These are phyloP conservation scores for Tupaia chinensis DNA, from an alignment of 2,113 vertebrate species.

Conservation along the genomic window DNA sequence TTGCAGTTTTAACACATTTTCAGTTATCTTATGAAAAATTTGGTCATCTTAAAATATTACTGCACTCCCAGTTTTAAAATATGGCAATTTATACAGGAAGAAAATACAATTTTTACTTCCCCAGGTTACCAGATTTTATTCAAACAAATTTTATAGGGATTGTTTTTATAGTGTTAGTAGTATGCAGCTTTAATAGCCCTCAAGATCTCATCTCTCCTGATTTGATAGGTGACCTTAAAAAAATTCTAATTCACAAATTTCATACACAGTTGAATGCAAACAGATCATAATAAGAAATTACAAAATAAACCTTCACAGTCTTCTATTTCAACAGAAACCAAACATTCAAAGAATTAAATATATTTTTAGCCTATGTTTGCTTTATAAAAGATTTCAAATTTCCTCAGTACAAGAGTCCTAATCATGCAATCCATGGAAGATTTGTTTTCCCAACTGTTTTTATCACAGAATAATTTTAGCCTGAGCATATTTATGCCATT, in stretches of 20 bases:
- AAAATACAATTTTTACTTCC: conserved; percentile 28
- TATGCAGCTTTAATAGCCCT: background rate
- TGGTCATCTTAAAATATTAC: conserved; percentile 47
- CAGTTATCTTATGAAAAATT: background rate
- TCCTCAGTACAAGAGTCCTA: conserved; percentile 54
- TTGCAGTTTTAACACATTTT: conserved; percentile 34
- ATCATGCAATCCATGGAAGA: conserved; percentile 74
- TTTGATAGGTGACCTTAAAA: background rate
- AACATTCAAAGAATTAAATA: conserved; percentile 51
- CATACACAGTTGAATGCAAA: conserved; percentile 20
- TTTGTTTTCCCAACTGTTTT: conserved; percentile 78
- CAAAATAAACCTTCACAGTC: background rate
- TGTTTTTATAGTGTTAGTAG: conserved; percentile 30
- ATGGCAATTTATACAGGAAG: background rate
- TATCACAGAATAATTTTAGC: conserved; percentile 73
- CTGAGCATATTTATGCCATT: conserved; percentile 74
- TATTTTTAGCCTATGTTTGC: background rate
- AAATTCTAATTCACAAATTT: conserved; percentile 33
- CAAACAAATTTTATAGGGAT: conserved; percentile 19
- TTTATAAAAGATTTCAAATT: conserved; percentile 47
- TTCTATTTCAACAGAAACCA: conserved; percentile 54
- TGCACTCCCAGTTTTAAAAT: conserved; percentile 9
- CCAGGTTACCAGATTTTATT: background rate
- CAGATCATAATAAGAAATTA: conserved; percentile 30
- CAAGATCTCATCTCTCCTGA: conserved; percentile 31